Conservation (phyloP, 2,888 invertebrate genomes). For the Bedellia somnulentella region DNA sequence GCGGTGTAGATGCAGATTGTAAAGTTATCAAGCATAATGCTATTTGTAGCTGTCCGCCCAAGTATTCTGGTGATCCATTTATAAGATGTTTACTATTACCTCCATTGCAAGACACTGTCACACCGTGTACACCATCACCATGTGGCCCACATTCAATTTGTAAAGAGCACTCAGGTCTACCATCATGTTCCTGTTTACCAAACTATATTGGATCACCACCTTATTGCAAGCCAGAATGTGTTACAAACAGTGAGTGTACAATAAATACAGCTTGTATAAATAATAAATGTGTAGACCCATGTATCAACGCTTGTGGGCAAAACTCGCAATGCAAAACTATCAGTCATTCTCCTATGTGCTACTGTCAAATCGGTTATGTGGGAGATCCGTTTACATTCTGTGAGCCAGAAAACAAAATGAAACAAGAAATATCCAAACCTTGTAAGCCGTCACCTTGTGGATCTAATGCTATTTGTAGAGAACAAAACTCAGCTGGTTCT, state of each 20-base stretch:
- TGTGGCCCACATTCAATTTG: constrained; percentile 69
- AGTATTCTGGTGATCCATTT: constrained; percentile 75
- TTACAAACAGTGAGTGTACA: constrained; percentile 70
- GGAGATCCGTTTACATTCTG: constrained; percentile 73
- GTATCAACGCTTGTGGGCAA: constrained; percentile 69
- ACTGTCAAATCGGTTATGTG: constrained; percentile 65
- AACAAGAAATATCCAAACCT: constrained; percentile 50
- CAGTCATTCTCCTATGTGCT: constrained; percentile 76
- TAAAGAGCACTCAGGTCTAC: constrained; percentile 52
- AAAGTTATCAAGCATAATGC: constrained; percentile 76
- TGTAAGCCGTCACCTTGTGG: constrained; percentile 67
- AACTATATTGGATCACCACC: constrained; percentile 75
- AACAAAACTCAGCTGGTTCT: constrained; percentile 61
- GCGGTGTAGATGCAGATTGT: constrained; percentile 72
- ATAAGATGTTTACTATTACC: no score
- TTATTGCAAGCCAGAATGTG: constrained; percentile 74
- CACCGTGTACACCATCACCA: constrained; percentile 71
- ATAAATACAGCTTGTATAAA: constrained; percentile 66
- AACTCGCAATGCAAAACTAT: constrained; percentile 72
- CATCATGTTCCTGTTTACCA: constrained; percentile 70
- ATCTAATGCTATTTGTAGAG: constrained; percentile 64
- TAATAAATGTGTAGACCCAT: constrained; percentile 69
- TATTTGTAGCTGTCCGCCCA: constrained; percentile 70
- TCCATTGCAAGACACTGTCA: constrained; percentile 14
- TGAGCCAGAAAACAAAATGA: constrained; percentile 31